phyloP scores from a whole-genome alignment of 2,888 invertebrate species.

The Helleia helle region DNA sequence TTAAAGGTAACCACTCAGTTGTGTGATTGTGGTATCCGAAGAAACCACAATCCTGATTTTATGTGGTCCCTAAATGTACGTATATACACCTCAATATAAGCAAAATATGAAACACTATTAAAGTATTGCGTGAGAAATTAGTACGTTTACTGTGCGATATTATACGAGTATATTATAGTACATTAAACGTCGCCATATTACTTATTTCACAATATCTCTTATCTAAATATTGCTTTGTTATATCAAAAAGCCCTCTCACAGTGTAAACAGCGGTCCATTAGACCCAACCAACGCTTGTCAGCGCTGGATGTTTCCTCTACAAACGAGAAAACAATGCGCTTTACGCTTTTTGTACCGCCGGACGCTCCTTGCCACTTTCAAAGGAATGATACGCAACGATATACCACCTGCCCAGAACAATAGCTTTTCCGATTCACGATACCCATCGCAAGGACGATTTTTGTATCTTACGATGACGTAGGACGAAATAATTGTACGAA shows the following conservation, averaged over 20 bases:
- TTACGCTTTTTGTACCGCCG: conserved; percentile 52
- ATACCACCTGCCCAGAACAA: conserved; percentile 31
- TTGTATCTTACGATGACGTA: too few species aligned
- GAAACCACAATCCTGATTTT: too few species aligned
- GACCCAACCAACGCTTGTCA: conserved; percentile 43
- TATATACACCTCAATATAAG: too few species aligned
- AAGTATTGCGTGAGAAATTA: too few species aligned
- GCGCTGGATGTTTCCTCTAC: conserved; percentile 43
- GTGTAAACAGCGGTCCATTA: conserved; percentile 57
- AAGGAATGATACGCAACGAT: conserved; percentile 48
- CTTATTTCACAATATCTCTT: conserved; percentile 9
- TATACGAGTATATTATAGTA: too few species aligned
- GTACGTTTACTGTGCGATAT: too few species aligned
- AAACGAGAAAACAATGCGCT: conserved; percentile 54
- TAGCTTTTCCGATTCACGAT: conserved; percentile 22
- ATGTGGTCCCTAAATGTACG: too few species aligned
- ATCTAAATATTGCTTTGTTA: conserved; percentile 8
- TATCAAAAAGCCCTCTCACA: conserved; percentile 34
- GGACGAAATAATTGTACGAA: too few species aligned
- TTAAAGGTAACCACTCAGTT: too few species aligned
- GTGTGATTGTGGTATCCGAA: too few species aligned
- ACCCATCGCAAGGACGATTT: neutral
- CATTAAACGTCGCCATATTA: too few species aligned
- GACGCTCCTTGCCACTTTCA: conserved; percentile 44
- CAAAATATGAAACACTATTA: too few species aligned